Conservation (phyloP, 1,140 invertebrate genomes). For the Calephelis nemesis region DNA sequence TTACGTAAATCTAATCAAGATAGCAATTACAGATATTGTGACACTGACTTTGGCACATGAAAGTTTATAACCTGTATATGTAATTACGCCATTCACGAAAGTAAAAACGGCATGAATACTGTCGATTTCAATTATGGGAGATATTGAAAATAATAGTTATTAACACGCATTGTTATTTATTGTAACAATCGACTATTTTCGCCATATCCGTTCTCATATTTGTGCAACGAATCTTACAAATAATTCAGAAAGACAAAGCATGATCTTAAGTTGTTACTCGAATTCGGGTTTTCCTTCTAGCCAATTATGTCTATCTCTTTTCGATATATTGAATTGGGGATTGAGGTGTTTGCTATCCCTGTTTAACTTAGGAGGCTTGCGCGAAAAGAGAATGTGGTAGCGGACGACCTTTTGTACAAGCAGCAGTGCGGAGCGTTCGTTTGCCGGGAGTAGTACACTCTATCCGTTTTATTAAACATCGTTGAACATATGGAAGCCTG, state of each 20-base stretch:
- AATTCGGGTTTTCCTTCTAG: conserved; percentile 67
- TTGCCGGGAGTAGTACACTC: conserved; percentile 59
- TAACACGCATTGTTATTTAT: conserved; percentile 35
- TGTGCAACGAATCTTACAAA: conserved; percentile 68
- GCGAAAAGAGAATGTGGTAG: conserved; percentile 78
- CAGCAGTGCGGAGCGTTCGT: conserved; percentile 73
- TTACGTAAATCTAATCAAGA: not conserved
- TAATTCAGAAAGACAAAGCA: conserved; percentile 72
- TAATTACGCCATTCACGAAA: conserved; percentile 12
- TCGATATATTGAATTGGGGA: conserved; percentile 28
- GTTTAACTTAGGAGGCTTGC: conserved; percentile 71
- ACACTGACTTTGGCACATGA: conserved; percentile 7
- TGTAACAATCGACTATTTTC: conserved; percentile 52
- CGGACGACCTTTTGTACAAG: conserved; percentile 76
- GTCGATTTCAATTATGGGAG: conserved; percentile 28
- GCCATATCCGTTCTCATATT: conserved; percentile 62
- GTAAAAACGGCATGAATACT: conserved; percentile 22
- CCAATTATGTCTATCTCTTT: conserved; percentile 44
- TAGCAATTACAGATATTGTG: conserved; percentile 3
- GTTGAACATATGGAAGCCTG: conserved; percentile 61
- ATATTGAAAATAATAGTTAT: conserved; percentile 26
- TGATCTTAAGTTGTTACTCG: conserved; percentile 71
- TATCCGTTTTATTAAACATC: conserved; percentile 44
- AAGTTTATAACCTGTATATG: conserved; percentile 11
- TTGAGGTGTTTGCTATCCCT: conserved; percentile 43